Evolutionary conservation across 35 echinoderm and acorn worm species (phyloP), one percentile per base, ranked within the genome.

Genomic region (Lytechinus variegatus): DNA sequence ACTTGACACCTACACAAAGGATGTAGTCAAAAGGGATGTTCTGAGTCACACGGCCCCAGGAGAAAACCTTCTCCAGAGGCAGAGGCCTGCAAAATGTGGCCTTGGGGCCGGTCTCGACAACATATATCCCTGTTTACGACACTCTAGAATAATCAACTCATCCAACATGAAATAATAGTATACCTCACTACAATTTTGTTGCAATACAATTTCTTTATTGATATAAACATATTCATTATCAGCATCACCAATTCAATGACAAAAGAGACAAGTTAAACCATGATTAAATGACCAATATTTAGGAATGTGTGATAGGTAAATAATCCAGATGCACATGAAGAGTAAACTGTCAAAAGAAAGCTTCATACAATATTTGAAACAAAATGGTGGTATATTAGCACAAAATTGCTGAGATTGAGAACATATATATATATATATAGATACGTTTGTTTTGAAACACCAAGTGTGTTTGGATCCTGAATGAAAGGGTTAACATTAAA

Each of bases 191-290:
- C 16, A 79, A 44, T 44, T 79, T 79, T n/a, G 66, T 79, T 79
- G 66, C 66, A 79, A 79, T 79, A 79, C 66, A 79, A 90, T 90
- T 52, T 90, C 52, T 90, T 90, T 90, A 90, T 90, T 90, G 88
- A 90, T 90, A 90, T 90, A 90, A 90, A 90, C 88, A 90, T 90
- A 90, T 90, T 90, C 88, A 90, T 90, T 54, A 90, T 90, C 88
- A 52, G 88, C 88, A 90, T 90, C 66, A 90, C 88, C 88, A 90
- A 90, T 12, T 90, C 28, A 90, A 90, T 29, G 88, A 79, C 66
- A 24, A 79, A 44, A 79, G 19, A 79, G 66, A 79, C 66, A 79
- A 79, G 66, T 24, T 79, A 79, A 79, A 79, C 66, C 66, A 79
- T 79, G 21, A 79, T 79, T 79, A n/a, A 79, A 79, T n/a, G 16